Conservation (phyloP, 1,140 invertebrate genomes). For the Streblospio benedicti region DNA sequence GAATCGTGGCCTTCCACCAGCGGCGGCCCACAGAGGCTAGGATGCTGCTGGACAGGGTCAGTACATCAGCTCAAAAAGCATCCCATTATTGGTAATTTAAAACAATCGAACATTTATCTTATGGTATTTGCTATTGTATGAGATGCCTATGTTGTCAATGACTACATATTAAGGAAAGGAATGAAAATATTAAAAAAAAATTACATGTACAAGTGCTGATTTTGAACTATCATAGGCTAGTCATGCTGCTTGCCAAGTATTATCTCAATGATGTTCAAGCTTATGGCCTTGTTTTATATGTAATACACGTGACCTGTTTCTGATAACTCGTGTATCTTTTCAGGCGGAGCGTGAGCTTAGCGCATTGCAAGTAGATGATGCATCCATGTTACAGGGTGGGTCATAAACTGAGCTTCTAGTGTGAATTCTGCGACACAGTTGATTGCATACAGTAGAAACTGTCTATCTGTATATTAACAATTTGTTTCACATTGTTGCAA, state of each 20-base stretch:
- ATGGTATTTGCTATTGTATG: too few species aligned
- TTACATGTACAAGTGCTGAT: too few species aligned
- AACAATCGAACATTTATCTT: constrained; percentile 11
- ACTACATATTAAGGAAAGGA: too few species aligned
- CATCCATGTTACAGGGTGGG: constrained; percentile 44
- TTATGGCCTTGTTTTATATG: too few species aligned
- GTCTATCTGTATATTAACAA: not conserved
- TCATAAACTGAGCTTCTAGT: not conserved
- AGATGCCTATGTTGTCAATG: too few species aligned
- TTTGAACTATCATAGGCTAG: too few species aligned
- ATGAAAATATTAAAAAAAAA: too few species aligned
- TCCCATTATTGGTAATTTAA: not conserved
- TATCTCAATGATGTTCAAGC: too few species aligned
- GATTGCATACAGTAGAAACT: not conserved
- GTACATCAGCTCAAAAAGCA: too few species aligned
- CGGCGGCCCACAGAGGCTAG: constrained; percentile 53
- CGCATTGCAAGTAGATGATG: constrained; percentile 56
- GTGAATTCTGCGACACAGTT: not conserved
- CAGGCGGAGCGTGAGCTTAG: constrained; percentile 56
- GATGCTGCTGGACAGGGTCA: constrained; percentile 48
- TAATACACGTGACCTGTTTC: too few species aligned
- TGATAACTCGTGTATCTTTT: too few species aligned
- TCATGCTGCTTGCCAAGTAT: too few species aligned
- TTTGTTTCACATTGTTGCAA: not conserved
- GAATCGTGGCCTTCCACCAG: constrained; percentile 65